Percentiles rank a stretch among this genome's conserved stretches.
Conservation (phyloP, 2,797 vertebrate species). For the Cossypha niveicapilla region DNA sequence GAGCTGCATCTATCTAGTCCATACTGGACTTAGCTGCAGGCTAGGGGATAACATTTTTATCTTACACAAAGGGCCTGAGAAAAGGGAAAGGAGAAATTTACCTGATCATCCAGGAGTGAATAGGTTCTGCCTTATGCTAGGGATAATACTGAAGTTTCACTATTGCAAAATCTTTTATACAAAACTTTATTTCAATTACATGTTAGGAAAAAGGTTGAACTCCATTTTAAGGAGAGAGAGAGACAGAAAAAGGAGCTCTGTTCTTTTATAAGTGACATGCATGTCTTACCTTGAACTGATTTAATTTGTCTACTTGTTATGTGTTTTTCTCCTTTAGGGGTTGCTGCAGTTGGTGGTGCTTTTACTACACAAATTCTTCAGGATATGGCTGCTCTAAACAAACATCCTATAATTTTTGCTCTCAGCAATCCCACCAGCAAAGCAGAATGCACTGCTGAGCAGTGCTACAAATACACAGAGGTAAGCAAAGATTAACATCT, state of each 20-base stretch:
- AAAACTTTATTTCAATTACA: neutral
- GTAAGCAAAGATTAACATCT: conserved; percentile 66
- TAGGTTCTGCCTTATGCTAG: neutral
- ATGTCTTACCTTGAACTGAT: neutral
- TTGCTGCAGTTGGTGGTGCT: conserved; percentile 89
- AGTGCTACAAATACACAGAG: conserved; percentile 91
- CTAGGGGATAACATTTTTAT: neutral
- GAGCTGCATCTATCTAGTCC: neutral
- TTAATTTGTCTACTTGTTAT: neutral
- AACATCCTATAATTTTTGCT: conserved; percentile 92
- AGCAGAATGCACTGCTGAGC: conserved; percentile 96
- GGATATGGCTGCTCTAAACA: conserved; percentile 90
- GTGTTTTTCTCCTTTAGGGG: conserved; percentile 77
- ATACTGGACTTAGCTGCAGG: neutral
- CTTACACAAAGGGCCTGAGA: neutral
- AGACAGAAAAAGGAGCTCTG: neutral
- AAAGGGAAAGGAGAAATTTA: neutral
- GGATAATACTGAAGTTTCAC: neutral
- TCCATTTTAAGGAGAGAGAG: neutral
- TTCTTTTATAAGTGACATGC: neutral
- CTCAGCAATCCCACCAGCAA: conserved; percentile 98
- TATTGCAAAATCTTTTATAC: neutral
- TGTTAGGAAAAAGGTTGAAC: neutral
- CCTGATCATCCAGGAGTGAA: fast-evolving
- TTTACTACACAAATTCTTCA: conserved; percentile 90